Evolutionary conservation across 2,113 vertebrate species (phyloP).

Genomic region (Percopsis transmontana): DNA sequence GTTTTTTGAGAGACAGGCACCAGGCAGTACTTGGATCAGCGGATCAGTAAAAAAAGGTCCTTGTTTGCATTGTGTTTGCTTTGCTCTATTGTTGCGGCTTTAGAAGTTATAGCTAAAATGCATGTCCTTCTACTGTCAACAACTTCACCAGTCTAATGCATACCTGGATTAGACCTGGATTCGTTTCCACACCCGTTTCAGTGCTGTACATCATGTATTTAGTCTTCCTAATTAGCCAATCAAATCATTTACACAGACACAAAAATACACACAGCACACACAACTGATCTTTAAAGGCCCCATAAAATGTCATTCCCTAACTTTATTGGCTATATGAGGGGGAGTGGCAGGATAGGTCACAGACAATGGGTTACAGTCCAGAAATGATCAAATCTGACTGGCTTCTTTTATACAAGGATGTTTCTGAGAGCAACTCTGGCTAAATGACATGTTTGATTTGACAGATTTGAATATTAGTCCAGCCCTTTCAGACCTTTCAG

Average conservation of each 20-base stretch:
- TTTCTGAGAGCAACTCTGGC: too few species aligned
- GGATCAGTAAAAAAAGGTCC: constrained; percentile 21
- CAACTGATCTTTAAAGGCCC: too few species aligned
- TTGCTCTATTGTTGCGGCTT: constrained; percentile 40
- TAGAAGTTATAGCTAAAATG: constrained; percentile 21
- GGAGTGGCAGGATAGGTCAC: too few species aligned
- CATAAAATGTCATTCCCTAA: too few species aligned
- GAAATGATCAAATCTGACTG: too few species aligned
- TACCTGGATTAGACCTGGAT: constrained; percentile 14
- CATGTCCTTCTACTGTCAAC: constrained; percentile 18
- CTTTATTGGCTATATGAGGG: too few species aligned
- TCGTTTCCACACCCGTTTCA: constrained; percentile 13
- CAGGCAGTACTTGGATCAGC: constrained; percentile 56
- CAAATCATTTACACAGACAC: constrained; percentile 2
- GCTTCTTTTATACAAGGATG: too few species aligned
- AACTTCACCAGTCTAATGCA: constrained; percentile 16
- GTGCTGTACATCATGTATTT: constrained; percentile 19
- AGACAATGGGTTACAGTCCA: too few species aligned
- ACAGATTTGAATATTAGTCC: too few species aligned
- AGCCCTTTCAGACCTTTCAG: too few species aligned
- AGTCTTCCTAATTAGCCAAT: constrained; percentile 26
- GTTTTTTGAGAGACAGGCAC: constrained; percentile 30
- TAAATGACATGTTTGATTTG: too few species aligned
- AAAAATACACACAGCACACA: constrained; percentile 12
- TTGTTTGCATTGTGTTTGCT: constrained; percentile 39